Percentiles rank a stretch among this genome's conserved stretches.
These are phyloP conservation scores for Heterocephalus glaber DNA, from an alignment of 2,113 vertebrate species.

Conservation along the genomic window DNA sequence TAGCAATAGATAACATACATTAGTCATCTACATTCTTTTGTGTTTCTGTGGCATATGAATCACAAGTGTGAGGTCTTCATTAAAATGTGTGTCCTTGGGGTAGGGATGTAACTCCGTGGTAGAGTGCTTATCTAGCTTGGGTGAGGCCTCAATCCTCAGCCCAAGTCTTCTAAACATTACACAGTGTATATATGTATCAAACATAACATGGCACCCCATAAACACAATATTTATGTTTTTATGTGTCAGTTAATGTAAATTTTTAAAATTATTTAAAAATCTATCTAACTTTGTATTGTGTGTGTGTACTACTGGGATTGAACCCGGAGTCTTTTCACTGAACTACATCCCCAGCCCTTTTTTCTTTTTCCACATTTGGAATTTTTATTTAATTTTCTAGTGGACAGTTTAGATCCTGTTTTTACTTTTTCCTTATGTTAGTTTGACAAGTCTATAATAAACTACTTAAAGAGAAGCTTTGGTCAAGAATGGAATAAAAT, in stretches of 20 bases:
- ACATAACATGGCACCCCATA: background rate
- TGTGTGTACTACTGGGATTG: background rate
- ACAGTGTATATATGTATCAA: background rate
- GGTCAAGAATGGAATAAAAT: background rate
- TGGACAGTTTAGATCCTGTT: background rate
- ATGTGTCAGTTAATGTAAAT: background rate
- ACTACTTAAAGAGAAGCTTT: background rate
- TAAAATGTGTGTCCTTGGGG: background rate
- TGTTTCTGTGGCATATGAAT: background rate
- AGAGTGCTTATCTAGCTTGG: background rate
- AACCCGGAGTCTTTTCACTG: background rate
- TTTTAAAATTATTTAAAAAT: background rate
- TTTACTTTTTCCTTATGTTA: background rate
- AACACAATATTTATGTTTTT: background rate
- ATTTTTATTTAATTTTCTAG: too few species aligned
- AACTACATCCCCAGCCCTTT: background rate
- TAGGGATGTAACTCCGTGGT: background rate
- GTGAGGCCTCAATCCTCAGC: background rate
- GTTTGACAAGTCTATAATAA: background rate
- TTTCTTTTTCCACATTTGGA: too few species aligned
- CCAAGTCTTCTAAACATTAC: background rate
- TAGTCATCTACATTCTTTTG: background rate
- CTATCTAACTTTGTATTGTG: background rate
- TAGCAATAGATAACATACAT: background rate
- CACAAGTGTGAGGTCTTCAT: background rate